phyloP scores from a whole-genome alignment of 2,113 vertebrate genomes.

The Scomber scombrus region DNA sequence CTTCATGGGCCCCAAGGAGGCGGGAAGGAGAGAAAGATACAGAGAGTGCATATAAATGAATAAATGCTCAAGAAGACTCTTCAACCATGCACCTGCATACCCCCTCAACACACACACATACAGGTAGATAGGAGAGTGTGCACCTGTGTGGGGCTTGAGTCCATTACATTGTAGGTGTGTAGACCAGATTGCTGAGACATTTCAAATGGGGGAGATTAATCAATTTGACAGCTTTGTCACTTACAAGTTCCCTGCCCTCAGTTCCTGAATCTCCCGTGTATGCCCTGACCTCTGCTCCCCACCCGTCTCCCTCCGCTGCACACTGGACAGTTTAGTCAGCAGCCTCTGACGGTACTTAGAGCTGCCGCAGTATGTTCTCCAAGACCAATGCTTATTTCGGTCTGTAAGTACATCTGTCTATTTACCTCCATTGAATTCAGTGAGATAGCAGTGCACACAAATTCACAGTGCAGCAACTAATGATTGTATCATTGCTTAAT shows the following conservation, averaged over 20 bases:
- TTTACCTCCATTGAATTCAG: background rate
- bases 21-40: background rate
- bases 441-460: background rate
- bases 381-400: background rate
- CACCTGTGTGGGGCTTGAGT: conserved; percentile 33
- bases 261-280: background rate
- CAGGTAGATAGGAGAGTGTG: background rate
- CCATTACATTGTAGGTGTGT: conserved; percentile 20
- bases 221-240: conserved; percentile 8
- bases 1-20: conserved; percentile 23
- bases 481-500: background rate
- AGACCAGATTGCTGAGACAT: background rate
- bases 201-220: conserved; percentile 13
- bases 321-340: conserved; percentile 33
- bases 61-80: conserved; percentile 8
- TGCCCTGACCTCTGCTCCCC: conserved; percentile 29
- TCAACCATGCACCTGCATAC: conserved; percentile 31
- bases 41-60: conserved; percentile 6
- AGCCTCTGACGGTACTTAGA: background rate
- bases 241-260: background rate
- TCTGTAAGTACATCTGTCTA: background rate
- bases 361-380: background rate
- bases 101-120: background rate
- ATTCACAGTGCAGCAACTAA: background rate
- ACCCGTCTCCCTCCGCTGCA: conserved; percentile 19